Conservation (phyloP, 2,888 invertebrate genomes). For the Baronia brevicornis region DNA sequence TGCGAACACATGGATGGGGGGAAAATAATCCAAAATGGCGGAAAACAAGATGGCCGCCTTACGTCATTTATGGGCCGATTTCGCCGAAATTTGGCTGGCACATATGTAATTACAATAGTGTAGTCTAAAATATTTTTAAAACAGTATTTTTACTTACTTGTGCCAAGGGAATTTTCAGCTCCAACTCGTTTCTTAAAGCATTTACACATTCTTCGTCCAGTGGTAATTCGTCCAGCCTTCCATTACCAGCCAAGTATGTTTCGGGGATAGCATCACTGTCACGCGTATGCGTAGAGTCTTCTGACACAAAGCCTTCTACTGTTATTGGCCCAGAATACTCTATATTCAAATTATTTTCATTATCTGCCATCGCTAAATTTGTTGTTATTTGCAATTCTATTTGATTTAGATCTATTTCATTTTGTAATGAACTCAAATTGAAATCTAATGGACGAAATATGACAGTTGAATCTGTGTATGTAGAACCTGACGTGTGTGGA, state of each 20-base stretch:
- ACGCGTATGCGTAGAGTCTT: constrained; percentile 33
- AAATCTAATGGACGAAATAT: constrained; percentile 21
- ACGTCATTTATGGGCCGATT: no score
- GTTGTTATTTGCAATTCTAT: constrained; percentile 65
- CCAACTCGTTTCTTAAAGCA: constrained; percentile 81
- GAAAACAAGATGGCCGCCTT: no score
- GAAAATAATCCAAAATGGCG: no score
- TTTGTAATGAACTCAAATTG: constrained; percentile 28
- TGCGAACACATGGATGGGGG: no score
- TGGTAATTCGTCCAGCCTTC: constrained; percentile 71
- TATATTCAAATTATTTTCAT: constrained; percentile 70
- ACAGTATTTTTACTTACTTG: constrained; percentile 63
- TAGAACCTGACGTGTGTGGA: constrained; percentile 20
- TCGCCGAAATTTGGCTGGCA: no score
- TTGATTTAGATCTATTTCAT: constrained; percentile 54
- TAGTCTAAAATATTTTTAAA: no score
- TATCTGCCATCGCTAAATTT: constrained; percentile 68
- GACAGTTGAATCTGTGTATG: constrained; percentile 10
- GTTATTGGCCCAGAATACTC: constrained; percentile 63
- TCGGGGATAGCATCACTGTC: constrained; percentile 47
- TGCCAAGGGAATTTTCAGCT: constrained; percentile 81
- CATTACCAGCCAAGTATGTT: constrained; percentile 62
- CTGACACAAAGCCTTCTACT: constrained; percentile 43
- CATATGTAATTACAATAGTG: no score
- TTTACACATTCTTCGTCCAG: constrained; percentile 83